phyloP scores from a whole-genome alignment of 2,113 vertebrate genomes.

The Scortum barcoo region DNA sequence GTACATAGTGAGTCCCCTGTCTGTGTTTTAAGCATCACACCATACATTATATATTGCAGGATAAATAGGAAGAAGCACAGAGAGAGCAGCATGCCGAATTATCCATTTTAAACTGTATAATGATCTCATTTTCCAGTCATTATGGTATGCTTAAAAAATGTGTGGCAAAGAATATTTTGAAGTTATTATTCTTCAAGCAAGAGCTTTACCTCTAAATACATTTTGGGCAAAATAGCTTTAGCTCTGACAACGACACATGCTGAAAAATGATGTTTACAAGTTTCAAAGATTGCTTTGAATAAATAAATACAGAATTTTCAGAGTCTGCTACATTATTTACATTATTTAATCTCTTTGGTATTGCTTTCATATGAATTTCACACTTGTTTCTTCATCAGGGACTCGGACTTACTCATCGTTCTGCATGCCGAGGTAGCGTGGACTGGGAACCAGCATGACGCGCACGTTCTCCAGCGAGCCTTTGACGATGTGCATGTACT shows the following conservation, averaged over 20 bases:
- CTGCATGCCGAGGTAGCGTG: slow-evolving; percentile 94
- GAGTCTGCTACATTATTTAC: not conserved
- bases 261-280: slow-evolving; percentile 24
- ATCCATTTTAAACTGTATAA: slow-evolving; percentile 14
- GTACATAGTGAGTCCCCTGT: not conserved
- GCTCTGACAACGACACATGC: not conserved
- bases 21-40: not conserved
- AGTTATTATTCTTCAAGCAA: slow-evolving; percentile 6
- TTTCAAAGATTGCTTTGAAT: slow-evolving; percentile 29
- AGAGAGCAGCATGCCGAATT: not conserved
- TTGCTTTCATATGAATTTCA: not conserved
- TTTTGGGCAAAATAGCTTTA: not conserved
- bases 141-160: not conserved
- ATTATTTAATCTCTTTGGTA: slow-evolving; percentile 8
- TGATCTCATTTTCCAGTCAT: slow-evolving; percentile 6
- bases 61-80: not conserved
- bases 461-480: slow-evolving; percentile 97
- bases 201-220: not conserved
- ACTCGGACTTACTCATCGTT: slow-evolving; percentile 93
- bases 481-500: slow-evolving; percentile 98
- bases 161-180: not conserved
- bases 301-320: slow-evolving; percentile 9
- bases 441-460: slow-evolving; percentile 98
- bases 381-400: not conserved
- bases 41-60: not conserved